Evolutionary conservation across 2,888 invertebrate genomes (phyloP), one percentile per base, ranked within the genome.

Genomic region (Spatulosminthurus flaviceps): DNA sequence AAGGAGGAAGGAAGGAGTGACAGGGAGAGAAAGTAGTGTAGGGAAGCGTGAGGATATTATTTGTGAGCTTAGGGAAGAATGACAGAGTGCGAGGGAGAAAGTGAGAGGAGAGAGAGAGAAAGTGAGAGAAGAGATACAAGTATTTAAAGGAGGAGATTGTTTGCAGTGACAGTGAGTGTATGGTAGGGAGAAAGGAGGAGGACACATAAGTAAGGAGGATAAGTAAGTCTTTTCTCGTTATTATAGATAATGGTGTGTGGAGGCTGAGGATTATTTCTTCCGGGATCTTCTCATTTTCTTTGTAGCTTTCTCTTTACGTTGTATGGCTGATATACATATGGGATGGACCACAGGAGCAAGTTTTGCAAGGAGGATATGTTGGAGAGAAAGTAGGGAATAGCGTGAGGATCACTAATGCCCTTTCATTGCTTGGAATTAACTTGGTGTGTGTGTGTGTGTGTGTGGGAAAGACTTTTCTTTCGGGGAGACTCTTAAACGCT

Each of bases 221-320:
- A 67, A 67, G 67, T 67, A 67, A 67, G 67, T 67, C 67, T 67
- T 67, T 67, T 16, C 67, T 67, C 67, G 67, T 67, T 67, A 67
- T 67, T 67, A 67, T 67, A 67, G 67, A 67, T 67, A 67, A 67
- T 67, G 29, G 67, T 67, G 28, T n/a, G n/a, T 67, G 51, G 26
- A 67, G 67, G 67, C 67, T 67, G 29, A 28, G 67, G 67, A 67
- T 67, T 67, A 67, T 67, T 67, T 67, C 67, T 19, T 13, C 28
- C 26, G n/a, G 67, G 28, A 67, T 67, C 67, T 67, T 67, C 67
- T 67, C 67, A 67, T 67, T 67, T 67, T 67, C 67, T 67, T 26
- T n/a, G 19, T 1, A 67, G 67, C 67, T n/a, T n/a, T n/a, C n/a
- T n/a, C n/a, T n/a, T n/a, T n/a, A n/a, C n/a, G n/a, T n/a, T n/a